phyloP scores from a whole-genome alignment of 2,888 invertebrate species.

The Coelinius sp. region DNA sequence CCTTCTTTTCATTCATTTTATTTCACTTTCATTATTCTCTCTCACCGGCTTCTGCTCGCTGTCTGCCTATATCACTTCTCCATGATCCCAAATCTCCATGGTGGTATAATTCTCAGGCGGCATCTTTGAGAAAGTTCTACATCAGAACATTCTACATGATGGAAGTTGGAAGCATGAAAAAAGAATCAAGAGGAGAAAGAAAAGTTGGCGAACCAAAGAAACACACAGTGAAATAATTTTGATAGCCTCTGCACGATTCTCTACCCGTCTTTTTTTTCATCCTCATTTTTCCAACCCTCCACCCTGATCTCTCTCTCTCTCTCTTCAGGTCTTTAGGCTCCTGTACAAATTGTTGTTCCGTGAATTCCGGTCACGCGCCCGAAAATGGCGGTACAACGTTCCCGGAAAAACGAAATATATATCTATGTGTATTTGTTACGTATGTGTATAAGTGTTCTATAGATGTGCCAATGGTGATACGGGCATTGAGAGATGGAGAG shows the following conservation, averaged over 20 bases:
- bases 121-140: conserved; percentile 10
- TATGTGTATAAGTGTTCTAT: conserved; percentile 1
- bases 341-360: conserved; percentile 39
- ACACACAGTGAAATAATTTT: conserved; percentile 36
- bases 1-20: not conserved
- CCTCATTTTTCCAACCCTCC: not conserved
- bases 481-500: conserved; percentile 5
- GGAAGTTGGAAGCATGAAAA: conserved; percentile 34
- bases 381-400: conserved; percentile 39
- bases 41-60: conserved; percentile 25
- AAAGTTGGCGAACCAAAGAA: conserved; percentile 29
- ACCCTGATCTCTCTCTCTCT: not conserved
- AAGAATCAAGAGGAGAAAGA: conserved; percentile 42
- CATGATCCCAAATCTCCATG: not conserved
- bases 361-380: conserved; percentile 37
- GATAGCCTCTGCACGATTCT: conserved; percentile 21
- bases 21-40: not conserved
- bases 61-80: conserved; percentile 30
- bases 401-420: conserved; percentile 33
- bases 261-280: not conserved
- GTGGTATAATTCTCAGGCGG: conserved; percentile 20
- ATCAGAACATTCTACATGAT: conserved; percentile 14
- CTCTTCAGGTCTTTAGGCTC: conserved; percentile 23
- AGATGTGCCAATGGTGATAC: conserved; percentile 10
- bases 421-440: conserved; percentile 10